Percentiles rank a stretch among this genome's conserved stretches.
These are phyloP conservation scores for Tolypeutes matacus DNA, from an alignment of 2,797 vertebrate species.

Conservation along the genomic window DNA sequence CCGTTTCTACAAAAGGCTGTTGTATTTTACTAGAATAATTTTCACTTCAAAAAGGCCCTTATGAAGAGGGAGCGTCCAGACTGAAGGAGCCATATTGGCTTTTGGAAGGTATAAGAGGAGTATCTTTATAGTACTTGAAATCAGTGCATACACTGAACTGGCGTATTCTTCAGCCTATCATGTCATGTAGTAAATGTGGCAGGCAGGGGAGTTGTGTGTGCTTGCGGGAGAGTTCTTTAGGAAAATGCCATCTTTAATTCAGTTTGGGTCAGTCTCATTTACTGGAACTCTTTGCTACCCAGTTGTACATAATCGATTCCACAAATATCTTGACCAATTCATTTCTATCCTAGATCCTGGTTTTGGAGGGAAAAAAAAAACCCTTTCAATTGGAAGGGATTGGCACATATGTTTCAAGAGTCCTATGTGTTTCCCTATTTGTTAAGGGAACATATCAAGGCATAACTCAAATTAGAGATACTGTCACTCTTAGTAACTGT, in stretches of 20 bases:
- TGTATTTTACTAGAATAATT: neutral
- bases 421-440: neutral
- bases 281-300: neutral
- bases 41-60: slow-evolving; percentile 1
- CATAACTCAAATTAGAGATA: slow-evolving; percentile 52
- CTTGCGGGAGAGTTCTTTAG: neutral
- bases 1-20: neutral
- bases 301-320: neutral
- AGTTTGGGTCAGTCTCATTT: neutral
- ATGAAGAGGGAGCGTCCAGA: neutral
- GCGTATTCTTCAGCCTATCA: neutral
- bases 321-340: neutral
- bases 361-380: neutral
- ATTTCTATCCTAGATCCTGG: neutral
- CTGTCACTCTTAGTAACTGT: slow-evolving; percentile 58
- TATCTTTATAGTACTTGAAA: neutral
- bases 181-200: fast-evolving
- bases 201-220: neutral
- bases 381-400: neutral
- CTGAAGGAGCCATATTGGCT: neutral
- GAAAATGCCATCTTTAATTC: neutral
- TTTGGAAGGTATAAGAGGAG: neutral
- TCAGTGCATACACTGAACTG: neutral
- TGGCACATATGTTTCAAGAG: neutral
- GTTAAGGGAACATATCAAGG: neutral